Percentiles rank a stretch among this genome's conserved stretches.
Evolutionary conservation across 2,113 vertebrate genomes (phyloP).

Genomic region (pig (Sus scrofa)): T2T-Sscrofa CM000826.6:156414001-156414500

Average conservation of each 20-base stretch:
- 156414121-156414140: not conserved
- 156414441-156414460: not conserved
- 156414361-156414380: not conserved
- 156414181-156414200: accelerated
- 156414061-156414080: not conserved
- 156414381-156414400: no score
- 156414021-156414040: accelerated
- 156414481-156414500: not conserved
- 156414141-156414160: not conserved
- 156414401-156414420: accelerated
- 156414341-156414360: not conserved
- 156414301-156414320: accelerated
- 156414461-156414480: not conserved
- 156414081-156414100: not conserved
- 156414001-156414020: not conserved
- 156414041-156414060: not conserved
- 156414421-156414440: not conserved
- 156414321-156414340: accelerated
- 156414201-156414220: not conserved
- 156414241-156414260: not conserved
- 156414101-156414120: not conserved
- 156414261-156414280: not conserved
- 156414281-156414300: accelerated
- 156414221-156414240: accelerated
- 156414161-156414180: not conserved